These are phyloP conservation scores for Seriola rivoliana DNA, from an alignment of 2,113 vertebrate genomes.

Conservation along the genomic window DNA sequence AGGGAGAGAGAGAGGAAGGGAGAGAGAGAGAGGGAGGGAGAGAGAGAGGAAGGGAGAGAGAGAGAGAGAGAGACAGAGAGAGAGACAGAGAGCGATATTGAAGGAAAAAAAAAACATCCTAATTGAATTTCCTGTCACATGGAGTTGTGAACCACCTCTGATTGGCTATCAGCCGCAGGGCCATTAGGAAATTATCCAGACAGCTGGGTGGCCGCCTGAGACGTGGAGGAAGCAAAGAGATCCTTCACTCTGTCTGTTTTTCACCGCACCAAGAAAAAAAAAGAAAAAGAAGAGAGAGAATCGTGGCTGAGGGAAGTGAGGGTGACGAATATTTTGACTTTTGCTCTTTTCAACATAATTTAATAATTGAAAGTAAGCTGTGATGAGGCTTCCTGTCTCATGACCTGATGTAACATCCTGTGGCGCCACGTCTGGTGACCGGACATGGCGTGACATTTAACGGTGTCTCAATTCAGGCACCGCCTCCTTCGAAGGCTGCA, in stretches of 20 bases:
- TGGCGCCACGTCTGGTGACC: no score
- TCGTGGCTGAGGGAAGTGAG: background rate
- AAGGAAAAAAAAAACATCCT: slow-evolving; percentile 45
- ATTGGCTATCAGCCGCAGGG: slow-evolving; percentile 60
- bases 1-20: slow-evolving; percentile 38
- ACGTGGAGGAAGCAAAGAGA: slow-evolving; percentile 17
- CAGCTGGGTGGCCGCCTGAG: slow-evolving; percentile 46
- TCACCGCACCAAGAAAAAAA: background rate
- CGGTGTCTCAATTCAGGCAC: no score
- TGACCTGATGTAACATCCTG: no score
- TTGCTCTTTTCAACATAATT: background rate
- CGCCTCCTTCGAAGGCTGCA: no score
- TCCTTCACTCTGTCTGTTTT: slow-evolving; percentile 15
- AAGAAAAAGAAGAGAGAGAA: background rate
- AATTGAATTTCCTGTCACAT: slow-evolving; percentile 70
- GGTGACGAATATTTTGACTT: background rate
- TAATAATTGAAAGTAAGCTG: no score
- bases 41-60: slow-evolving; percentile 20
- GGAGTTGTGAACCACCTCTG: slow-evolving; percentile 53
- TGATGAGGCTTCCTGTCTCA: no score
- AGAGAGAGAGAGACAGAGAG: background rate
- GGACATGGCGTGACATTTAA: background rate
- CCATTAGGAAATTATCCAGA: slow-evolving; percentile 61
- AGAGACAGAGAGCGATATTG: slow-evolving; percentile 20
- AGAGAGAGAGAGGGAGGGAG: background rate